Evolutionary conservation across 2,888 invertebrate species (phyloP).

Genomic region (Dicyrtomina minuta): DNA sequence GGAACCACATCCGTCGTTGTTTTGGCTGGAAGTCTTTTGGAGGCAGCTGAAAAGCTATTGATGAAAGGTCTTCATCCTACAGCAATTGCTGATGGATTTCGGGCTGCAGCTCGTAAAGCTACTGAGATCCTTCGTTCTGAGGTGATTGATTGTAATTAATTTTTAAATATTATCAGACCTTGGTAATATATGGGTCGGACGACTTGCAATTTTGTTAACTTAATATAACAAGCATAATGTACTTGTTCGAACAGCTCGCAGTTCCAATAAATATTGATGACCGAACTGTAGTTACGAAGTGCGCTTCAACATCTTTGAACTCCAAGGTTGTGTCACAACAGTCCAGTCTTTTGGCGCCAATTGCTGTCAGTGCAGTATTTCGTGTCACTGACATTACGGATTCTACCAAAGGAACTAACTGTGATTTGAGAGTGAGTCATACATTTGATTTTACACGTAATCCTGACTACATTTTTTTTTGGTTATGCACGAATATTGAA

Average conservation of each 20-base stretch:
- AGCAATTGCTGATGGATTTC: conserved; percentile 94
- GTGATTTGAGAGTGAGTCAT: conserved; percentile 71
- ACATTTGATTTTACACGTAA: neutral
- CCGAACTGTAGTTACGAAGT: conserved; percentile 77
- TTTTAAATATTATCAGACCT: neutral
- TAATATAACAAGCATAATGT: too few relatives aligned
- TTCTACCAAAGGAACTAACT: conserved; percentile 70
- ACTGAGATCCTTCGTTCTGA: conserved; percentile 49
- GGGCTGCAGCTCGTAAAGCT: conserved; percentile 67
- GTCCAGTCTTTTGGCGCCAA: conserved; percentile 88
- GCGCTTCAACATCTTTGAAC: conserved; percentile 96
- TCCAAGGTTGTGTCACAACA: conserved; percentile 99
- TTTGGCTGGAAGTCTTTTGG: conserved; percentile 91
- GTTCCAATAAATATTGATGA: conserved; percentile 48
- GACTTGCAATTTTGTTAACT: too few relatives aligned
- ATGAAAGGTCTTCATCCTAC: conserved; percentile 96
- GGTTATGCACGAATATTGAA: conserved; percentile 1
- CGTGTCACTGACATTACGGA: conserved; percentile 80
- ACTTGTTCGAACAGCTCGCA: conserved; percentile 31
- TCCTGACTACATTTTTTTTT: neutral
- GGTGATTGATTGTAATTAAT: conserved; percentile 3
- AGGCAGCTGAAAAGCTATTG: conserved; percentile 88
- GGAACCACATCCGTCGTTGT: conserved; percentile 99
- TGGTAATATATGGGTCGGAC: neutral
- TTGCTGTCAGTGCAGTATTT: conserved; percentile 95